Evolutionary conservation across 2,797 vertebrate species (phyloP), one percentile per base, ranked within the genome.

Genomic region (Sciurus vulgaris): DNA sequence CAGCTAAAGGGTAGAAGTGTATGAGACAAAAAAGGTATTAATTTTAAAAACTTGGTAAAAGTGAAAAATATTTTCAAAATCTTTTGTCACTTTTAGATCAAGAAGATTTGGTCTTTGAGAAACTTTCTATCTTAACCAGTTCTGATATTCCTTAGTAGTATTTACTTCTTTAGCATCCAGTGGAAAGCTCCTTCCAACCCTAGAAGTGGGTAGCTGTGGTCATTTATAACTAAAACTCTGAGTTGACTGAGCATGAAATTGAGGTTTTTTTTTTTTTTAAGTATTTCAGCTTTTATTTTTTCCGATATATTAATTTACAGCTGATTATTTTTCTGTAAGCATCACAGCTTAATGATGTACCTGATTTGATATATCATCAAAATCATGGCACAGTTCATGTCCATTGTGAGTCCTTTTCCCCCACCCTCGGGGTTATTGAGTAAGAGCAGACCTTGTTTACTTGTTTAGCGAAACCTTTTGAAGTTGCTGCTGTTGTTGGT

Each of bases 61-160:
- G 51, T 84, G 30, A 73, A 95, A 95, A 91, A 30, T 61, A 47
- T 86, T 93, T 73, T 88, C 4, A 61, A 94, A 93, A 12, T 82
- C 30, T 92, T 81, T 91, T 11, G 61, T 30, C 26, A 49, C 73
- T 70, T 93, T 73, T 86, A 79, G 33, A 56, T 81, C 35, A 44
- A 72, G n/a, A 92, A 33, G 56, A 20, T 94, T 91, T 73, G 22
- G 47, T 95, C 2, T 74, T 92, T 89, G 87, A 47, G 69, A 85
- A 83, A 81, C 41, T 78, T 83, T 77, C 41, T 83, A 22, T 81
- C 15, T 91, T 51, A 67, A 61, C 26, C n/a, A 33, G 33, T 76
- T 78, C n/a, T 89, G 51, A 73, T 44, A 38, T 94, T 86, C 77
- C 84, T 91, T 84, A 67, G 47, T 49, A 86, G 12, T 61, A 14